A percentile compares a stretch with the other conserved stretches of the same genome.
phyloP scores from a whole-genome alignment of 2,113 vertebrate genomes.

The Centrocercus urophasianus region DNA sequence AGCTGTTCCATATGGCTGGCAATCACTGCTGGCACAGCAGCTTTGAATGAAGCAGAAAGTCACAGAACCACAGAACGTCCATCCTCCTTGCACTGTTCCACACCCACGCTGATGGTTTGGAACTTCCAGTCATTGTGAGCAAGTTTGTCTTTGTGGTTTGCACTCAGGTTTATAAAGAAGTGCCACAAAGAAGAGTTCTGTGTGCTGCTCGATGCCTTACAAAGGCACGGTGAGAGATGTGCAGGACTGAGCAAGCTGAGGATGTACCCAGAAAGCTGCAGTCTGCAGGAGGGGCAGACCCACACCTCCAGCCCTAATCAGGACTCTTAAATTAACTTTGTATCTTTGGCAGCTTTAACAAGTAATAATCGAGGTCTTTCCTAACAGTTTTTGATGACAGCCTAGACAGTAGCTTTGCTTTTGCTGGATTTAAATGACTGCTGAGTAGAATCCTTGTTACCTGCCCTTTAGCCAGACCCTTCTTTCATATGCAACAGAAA shows the following conservation, averaged over 20 bases:
- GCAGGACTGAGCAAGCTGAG: background rate
- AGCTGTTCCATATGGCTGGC: background rate
- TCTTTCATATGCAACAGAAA: background rate
- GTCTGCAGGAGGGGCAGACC: background rate
- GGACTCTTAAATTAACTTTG: background rate
- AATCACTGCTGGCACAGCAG: background rate
- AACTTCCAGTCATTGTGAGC: background rate
- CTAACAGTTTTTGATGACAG: background rate
- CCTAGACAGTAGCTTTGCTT: background rate
- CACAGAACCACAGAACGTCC: background rate
- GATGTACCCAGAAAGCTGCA: background rate
- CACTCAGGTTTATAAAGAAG: background rate
- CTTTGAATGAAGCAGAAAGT: background rate
- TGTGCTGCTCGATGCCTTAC: background rate
- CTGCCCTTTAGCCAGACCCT: background rate
- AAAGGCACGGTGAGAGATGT: rapidly evolving
- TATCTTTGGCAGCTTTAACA: background rate
- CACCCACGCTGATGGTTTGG: background rate
- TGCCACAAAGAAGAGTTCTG: background rate
- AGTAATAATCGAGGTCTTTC: background rate
- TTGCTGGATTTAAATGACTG: background rate
- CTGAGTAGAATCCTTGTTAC: background rate
- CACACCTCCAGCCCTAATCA: background rate
- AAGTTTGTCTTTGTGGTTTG: background rate
- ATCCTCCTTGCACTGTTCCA: background rate